phyloP scores from a whole-genome alignment of 2,113 vertebrate genomes.

The Leptocoma aspasia region DNA sequence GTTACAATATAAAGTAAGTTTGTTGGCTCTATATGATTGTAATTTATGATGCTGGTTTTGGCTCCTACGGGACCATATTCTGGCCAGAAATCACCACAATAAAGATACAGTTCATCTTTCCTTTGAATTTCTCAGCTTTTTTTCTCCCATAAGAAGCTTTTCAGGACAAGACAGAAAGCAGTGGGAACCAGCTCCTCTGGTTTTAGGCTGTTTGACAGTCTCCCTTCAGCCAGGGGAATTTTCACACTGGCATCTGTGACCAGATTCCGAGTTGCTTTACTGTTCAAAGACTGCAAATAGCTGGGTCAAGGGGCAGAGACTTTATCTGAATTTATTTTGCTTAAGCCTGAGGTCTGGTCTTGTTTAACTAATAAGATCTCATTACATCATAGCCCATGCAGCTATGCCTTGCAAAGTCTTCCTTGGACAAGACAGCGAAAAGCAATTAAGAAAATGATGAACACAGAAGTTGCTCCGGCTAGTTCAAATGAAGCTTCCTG shows the following conservation, averaged over 20 bases:
- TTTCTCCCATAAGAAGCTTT: not conserved
- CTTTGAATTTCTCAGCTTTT: not conserved
- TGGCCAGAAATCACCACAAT: constrained; percentile 1
- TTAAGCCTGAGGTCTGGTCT: constrained; percentile 30
- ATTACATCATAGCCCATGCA: constrained; percentile 44
- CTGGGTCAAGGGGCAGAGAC: constrained; percentile 46
- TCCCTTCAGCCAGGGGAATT: constrained; percentile 6
- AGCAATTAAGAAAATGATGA: not conserved
- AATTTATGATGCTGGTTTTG: constrained; percentile 45
- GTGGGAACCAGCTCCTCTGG: constrained; percentile 7
- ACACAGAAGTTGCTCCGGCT: not conserved
- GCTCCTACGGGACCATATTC: constrained; percentile 1
- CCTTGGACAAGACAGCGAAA: constrained; percentile 18
- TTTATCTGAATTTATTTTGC: constrained; percentile 47
- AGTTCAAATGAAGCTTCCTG: constrained; percentile 5
- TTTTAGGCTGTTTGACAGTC: not conserved
- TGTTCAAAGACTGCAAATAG: constrained; percentile 42
- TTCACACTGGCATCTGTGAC: constrained; percentile 31
- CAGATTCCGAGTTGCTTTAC: constrained; percentile 35
- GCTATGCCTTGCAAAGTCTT: constrained; percentile 31
- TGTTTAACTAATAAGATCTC: constrained; percentile 51
- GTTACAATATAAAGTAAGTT: constrained; percentile 8
- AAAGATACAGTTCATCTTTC: not conserved
- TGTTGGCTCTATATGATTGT: constrained; percentile 29
- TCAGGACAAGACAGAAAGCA: constrained; percentile 14